Percentiles rank a stretch among this genome's conserved stretches.
Evolutionary conservation across 2,797 vertebrate species (phyloP).

Genomic region (Anableps anableps): DNA sequence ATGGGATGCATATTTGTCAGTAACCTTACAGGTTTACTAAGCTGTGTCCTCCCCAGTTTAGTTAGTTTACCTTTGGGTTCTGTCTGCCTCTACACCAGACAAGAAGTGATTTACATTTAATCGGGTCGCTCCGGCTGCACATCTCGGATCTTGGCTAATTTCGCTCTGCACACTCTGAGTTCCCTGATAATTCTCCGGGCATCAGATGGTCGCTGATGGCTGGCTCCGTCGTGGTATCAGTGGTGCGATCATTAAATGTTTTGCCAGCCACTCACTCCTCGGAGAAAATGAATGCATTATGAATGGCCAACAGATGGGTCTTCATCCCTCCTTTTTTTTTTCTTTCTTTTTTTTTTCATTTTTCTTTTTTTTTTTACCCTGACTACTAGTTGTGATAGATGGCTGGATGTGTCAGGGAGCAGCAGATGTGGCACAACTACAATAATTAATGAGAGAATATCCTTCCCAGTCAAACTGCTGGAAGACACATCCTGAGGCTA

Average conservation of each 20-base stretch:
- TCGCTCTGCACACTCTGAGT: conserved; percentile 23
- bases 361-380: no score
- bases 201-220: conserved; percentile 70
- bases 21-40: neutral
- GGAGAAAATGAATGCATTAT: conserved; percentile 58
- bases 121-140: conserved; percentile 16
- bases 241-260: conserved; percentile 59
- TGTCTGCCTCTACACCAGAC: neutral
- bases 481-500: conserved; percentile 51
- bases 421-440: conserved; percentile 52
- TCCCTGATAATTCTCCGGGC: conserved; percentile 59
- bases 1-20: neutral
- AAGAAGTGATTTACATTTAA: conserved; percentile 36
- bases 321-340: conserved; percentile 43
- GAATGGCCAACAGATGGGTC: conserved; percentile 70
- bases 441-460: conserved; percentile 64
- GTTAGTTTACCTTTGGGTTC: neutral
- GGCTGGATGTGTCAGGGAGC: conserved; percentile 55
- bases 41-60: neutral
- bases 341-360: no score
- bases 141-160: conserved; percentile 43
- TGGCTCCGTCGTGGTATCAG: conserved; percentile 49
- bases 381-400: conserved; percentile 56
- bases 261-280: conserved; percentile 60
- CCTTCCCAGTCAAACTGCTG: conserved; percentile 41